Conservation (phyloP, 2,797 vertebrate genomes). For the Diglossa cyanea region DNA sequence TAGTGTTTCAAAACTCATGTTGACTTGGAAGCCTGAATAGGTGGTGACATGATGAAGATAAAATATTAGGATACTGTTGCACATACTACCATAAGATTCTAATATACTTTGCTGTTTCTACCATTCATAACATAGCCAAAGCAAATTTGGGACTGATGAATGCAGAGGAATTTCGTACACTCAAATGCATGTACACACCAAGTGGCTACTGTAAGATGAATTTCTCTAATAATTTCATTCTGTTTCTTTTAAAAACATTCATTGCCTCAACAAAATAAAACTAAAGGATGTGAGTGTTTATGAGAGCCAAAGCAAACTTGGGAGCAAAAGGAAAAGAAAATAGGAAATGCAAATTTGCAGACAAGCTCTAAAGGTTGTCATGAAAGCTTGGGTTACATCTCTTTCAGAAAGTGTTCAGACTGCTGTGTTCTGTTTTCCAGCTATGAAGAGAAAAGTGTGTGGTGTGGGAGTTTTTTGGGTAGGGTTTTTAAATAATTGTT, state of each 20-base stretch:
- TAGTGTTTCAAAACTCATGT: neutral
- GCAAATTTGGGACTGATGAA: neutral
- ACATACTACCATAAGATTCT: neutral
- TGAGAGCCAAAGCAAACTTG: neutral
- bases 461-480: neutral
- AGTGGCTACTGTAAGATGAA: neutral
- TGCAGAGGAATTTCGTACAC: neutral
- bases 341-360: neutral
- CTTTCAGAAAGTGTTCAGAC: neutral
- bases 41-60: neutral
- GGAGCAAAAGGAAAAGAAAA: neutral
- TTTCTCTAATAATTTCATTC: neutral
- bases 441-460: neutral
- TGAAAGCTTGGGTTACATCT: neutral
- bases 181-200: neutral
- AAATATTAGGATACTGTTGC: neutral
- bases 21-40: neutral
- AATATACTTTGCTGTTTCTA: neutral
- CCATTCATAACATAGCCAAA: neutral
- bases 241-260: neutral
- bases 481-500: neutral
- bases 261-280: neutral
- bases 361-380: neutral
- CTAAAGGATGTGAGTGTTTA: rapidly evolving
- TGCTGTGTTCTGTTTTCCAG: neutral